Conservation (phyloP, 2,888 invertebrate genomes). For the Morpho helenor region DNA sequence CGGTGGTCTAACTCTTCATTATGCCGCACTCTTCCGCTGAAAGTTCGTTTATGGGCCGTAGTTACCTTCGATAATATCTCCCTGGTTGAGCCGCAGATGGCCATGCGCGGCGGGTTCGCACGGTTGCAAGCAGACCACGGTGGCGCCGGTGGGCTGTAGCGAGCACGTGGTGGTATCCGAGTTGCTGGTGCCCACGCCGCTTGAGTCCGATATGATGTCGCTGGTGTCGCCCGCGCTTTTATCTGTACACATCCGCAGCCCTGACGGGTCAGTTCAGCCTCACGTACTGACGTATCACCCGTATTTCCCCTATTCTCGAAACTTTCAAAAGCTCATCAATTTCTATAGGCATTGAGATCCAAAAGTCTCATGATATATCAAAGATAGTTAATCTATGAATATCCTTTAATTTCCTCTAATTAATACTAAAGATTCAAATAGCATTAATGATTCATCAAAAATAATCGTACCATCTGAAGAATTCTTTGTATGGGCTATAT, state of each 20-base stretch:
- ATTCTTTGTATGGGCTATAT: no score
- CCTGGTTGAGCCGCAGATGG: conserved; percentile 90
- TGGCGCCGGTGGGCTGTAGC: conserved; percentile 86
- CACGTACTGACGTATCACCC: not conserved
- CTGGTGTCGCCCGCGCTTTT: conserved; percentile 94
- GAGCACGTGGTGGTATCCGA: conserved; percentile 90
- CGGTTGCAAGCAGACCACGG: conserved; percentile 91
- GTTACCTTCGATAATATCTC: conserved; percentile 93
- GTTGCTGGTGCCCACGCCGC: conserved; percentile 93
- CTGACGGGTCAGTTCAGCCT: conserved; percentile 38
- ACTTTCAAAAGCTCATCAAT: not conserved
- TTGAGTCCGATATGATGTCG: conserved; percentile 95
- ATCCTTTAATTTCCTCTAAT: no score
- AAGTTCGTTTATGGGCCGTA: not conserved
- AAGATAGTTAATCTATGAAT: no score
- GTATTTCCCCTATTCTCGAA: not conserved
- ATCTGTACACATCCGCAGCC: conserved; percentile 80
- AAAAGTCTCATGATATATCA: no score
- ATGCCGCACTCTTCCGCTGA: no score
- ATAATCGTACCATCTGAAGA: no score
- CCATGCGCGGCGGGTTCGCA: conserved; percentile 86
- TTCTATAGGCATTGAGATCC: no score
- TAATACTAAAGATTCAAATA: no score
- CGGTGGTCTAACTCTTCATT: no score
- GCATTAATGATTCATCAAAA: no score